Conservation (phyloP, 2,113 vertebrate species). For the Esox niger region DNA sequence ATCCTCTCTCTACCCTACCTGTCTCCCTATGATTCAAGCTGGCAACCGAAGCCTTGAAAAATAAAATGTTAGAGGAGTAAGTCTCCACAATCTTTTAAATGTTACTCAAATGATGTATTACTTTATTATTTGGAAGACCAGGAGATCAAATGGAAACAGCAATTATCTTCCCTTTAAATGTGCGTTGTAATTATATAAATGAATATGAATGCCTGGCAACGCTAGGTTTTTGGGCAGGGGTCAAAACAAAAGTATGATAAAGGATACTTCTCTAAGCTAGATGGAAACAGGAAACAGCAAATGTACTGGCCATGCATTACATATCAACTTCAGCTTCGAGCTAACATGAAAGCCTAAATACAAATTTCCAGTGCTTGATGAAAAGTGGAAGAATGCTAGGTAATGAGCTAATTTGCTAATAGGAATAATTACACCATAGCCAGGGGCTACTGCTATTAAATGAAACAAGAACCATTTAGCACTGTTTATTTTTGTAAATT, state of each 20-base stretch:
- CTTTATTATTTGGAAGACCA: not conserved
- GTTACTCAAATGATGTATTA: too few relatives aligned
- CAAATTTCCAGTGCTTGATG: conserved; percentile 76
- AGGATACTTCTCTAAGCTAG: not conserved
- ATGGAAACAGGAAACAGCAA: not conserved
- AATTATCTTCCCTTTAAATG: conserved; percentile 3
- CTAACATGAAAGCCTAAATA: conserved; percentile 63
- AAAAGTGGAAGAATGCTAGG: conserved; percentile 72
- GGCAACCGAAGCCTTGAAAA: too few relatives aligned
- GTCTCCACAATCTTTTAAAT: too few relatives aligned
- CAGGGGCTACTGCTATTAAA: conserved; percentile 75
- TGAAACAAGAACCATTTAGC: conserved; percentile 81
- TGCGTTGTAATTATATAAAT: not conserved
- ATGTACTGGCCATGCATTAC: conserved; percentile 41
- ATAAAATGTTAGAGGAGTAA: too few relatives aligned
- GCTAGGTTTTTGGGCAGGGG: not conserved
- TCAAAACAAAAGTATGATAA: conserved; percentile 1
- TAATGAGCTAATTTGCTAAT: conserved; percentile 85
- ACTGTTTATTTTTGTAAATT: conserved; percentile 81
- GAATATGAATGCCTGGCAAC: not conserved
- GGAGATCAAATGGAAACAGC: not conserved
- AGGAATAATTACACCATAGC: conserved; percentile 82
- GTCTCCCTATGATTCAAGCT: too few relatives aligned
- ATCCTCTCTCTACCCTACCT: too few relatives aligned
- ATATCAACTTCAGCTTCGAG: conserved; percentile 57